Percentiles rank a stretch among this genome's conserved stretches.
Conservation (phyloP, 2,797 vertebrate genomes). For the Syncerus caffer region DNA sequence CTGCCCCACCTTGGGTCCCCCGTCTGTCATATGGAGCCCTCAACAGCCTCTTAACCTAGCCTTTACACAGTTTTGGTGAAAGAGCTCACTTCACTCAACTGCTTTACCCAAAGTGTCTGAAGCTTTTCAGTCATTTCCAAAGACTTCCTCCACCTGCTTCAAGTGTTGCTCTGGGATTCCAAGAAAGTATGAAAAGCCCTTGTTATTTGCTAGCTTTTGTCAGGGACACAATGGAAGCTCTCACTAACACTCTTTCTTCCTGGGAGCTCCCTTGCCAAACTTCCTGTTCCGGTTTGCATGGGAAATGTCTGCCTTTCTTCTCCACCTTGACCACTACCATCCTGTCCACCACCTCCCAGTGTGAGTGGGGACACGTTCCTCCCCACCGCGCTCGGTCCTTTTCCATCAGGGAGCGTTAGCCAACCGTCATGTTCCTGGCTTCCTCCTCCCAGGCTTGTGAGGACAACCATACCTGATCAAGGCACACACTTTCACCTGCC, state of each 20-base stretch:
- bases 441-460: background rate
- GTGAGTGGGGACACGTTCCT: background rate
- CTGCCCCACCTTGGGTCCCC: background rate
- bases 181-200: background rate
- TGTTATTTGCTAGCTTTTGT: background rate
- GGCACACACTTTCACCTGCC: background rate
- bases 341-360: background rate
- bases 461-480: background rate
- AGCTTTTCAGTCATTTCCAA: background rate
- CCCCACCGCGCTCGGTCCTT: too few species aligned
- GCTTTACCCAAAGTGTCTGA: background rate
- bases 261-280: background rate
- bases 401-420: background rate
- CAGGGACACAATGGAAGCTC: background rate
- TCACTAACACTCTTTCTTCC: background rate
- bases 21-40: background rate
- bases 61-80: background rate
- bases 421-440: fast-evolving
- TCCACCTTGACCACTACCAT: background rate
- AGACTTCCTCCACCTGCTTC: background rate
- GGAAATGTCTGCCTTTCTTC: background rate
- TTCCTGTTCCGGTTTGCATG: background rate
- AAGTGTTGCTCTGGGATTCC: background rate
- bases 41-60: background rate
- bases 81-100: background rate